These are phyloP conservation scores for Sardinella longiceps DNA, from an alignment of 2,797 vertebrate species.

Conservation along the genomic window DNA sequence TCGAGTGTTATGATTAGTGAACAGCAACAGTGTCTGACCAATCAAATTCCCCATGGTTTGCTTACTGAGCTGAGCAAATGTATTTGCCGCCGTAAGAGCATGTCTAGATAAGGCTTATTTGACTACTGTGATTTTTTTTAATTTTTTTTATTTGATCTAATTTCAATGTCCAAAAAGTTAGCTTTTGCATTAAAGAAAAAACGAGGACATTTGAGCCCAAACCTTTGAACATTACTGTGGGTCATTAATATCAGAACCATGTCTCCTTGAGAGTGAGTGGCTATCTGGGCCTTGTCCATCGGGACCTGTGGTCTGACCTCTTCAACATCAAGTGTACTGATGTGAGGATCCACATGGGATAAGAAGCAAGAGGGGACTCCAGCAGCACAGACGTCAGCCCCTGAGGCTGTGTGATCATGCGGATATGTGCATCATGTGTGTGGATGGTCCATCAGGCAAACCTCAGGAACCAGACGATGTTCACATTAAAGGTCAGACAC, in stretches of 20 bases:
- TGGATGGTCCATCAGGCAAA: neutral
- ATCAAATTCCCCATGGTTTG: no score
- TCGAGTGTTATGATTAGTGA: no score
- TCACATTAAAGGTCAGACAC: no score
- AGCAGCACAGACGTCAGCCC: neutral
- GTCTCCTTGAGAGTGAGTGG: neutral
- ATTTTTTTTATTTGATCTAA: no score
- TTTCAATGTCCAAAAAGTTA: no score
- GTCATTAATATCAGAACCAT: neutral
- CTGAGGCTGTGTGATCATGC: neutral
- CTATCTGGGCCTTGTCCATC: neutral
- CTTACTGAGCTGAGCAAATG: no score
- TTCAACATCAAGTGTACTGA: neutral
- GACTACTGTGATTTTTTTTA: no score
- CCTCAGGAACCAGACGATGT: no score
- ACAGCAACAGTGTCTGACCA: no score
- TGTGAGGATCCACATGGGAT: neutral
- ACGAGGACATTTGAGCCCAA: neutral
- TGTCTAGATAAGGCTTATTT: no score
- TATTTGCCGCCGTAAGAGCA: no score
- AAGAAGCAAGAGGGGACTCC: neutral
- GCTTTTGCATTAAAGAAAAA: no score
- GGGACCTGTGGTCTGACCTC: neutral
- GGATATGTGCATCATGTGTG: neutral
- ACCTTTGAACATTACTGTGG: neutral